These are phyloP conservation scores for Falco punctatus DNA, from an alignment of 2,113 vertebrate genomes.

Conservation along the genomic window DNA sequence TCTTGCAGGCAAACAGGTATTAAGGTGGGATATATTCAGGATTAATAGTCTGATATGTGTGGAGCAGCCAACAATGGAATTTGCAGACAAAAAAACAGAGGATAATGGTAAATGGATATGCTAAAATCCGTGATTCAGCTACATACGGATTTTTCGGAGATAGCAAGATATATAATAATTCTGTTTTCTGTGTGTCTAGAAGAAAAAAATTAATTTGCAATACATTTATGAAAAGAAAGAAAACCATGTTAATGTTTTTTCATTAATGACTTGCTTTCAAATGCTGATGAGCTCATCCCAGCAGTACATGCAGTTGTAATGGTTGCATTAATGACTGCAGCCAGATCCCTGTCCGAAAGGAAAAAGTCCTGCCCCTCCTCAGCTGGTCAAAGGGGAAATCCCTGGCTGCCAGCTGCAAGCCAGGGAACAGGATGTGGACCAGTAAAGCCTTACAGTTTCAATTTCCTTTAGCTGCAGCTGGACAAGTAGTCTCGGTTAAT, in stretches of 20 bases:
- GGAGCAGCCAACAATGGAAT: background rate
- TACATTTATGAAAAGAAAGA: background rate
- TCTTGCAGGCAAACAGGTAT: background rate
- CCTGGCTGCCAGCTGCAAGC: background rate
- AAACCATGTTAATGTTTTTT: background rate
- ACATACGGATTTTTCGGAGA: background rate
- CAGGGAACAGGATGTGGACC: background rate
- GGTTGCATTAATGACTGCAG: background rate
- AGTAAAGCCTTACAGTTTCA: background rate
- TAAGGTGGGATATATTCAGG: background rate
- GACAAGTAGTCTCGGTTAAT: background rate
- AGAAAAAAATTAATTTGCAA: background rate
- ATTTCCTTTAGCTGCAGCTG: background rate
- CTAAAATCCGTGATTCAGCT: background rate
- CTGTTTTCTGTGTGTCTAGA: background rate
- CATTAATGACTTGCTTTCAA: background rate
- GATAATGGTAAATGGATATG: background rate
- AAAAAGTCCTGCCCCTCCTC: background rate
- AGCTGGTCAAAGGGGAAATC: background rate
- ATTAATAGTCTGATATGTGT: background rate
- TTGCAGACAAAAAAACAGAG: background rate
- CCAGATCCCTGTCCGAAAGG: background rate
- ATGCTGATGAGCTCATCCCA: background rate
- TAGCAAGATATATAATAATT: background rate
- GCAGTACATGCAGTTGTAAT: rapidly evolving